phyloP scores from a whole-genome alignment of 2,113 vertebrate species.

The Oxyura jamaicensis region DNA sequence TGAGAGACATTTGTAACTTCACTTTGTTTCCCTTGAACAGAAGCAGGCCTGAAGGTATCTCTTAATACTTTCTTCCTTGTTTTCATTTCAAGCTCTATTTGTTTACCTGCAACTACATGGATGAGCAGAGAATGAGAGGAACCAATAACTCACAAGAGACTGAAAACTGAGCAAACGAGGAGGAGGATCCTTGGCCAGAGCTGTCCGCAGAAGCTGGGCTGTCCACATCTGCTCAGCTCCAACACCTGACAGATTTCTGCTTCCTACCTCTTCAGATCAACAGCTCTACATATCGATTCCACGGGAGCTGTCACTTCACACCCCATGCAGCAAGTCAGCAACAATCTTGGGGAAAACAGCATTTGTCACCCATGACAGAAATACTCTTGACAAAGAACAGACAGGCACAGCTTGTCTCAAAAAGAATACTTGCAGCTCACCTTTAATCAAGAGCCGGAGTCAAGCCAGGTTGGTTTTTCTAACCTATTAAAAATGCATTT shows the following conservation, averaged over 20 bases:
- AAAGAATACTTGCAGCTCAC: background rate
- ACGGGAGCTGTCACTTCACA: too few species aligned
- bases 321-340: rapidly evolving
- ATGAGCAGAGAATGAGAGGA: background rate
- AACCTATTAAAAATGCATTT: background rate
- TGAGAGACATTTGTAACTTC: background rate
- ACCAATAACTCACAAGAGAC: background rate
- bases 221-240: background rate
- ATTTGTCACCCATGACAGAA: too few species aligned
- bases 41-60: background rate
- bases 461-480: background rate
- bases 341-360: background rate
- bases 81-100: background rate
- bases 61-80: background rate
- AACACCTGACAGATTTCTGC: background rate
- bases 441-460: background rate
- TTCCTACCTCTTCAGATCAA: background rate
- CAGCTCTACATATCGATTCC: background rate
- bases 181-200: background rate
- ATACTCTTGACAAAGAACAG: background rate
- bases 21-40: background rate
- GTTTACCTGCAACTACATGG: background rate
- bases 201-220: background rate
- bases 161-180: background rate
- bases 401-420: background rate